Evolutionary conservation across 1,140 invertebrate species (phyloP).

Genomic region (Drosophila bocqueti): DNA sequence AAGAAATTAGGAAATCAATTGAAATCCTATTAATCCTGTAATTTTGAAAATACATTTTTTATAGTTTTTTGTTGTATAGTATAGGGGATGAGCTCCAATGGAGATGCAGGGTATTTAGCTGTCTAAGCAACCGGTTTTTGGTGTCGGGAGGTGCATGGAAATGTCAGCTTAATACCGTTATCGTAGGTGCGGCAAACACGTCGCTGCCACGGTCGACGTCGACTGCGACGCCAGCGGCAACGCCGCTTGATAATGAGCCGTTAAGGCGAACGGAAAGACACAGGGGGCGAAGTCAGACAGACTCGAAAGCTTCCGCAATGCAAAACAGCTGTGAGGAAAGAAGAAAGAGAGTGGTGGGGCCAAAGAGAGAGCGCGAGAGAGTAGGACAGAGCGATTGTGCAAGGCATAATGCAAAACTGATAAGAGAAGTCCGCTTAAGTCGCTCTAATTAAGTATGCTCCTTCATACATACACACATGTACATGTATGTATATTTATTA

Average conservation of each 20-base stretch:
- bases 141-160: constrained; percentile 36
- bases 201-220: constrained; percentile 49
- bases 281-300: constrained; percentile 33
- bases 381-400: constrained; percentile 25
- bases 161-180: constrained; percentile 76
- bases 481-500: neutral
- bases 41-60: neutral
- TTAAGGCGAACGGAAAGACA: constrained; percentile 60
- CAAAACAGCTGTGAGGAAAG: constrained; percentile 51
- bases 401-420: constrained; percentile 59
- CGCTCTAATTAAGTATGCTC: constrained; percentile 28
- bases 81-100: neutral
- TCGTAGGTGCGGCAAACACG: constrained; percentile 80
- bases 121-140: constrained; percentile 15
- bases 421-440: constrained; percentile 38
- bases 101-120: constrained; percentile 18
- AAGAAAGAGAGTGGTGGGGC: neutral
- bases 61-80: neutral
- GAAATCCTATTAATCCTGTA: no score
- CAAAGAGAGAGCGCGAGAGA: constrained; percentile 1
- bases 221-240: constrained; percentile 34
- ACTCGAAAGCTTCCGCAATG: constrained; percentile 75
- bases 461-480: no score
- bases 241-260: constrained; percentile 72
- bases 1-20: no score